Evolutionary conservation across 1,140 invertebrate genomes (phyloP), one percentile per base, ranked within the genome.

Genomic region (Rhagoletis zephyria): DNA sequence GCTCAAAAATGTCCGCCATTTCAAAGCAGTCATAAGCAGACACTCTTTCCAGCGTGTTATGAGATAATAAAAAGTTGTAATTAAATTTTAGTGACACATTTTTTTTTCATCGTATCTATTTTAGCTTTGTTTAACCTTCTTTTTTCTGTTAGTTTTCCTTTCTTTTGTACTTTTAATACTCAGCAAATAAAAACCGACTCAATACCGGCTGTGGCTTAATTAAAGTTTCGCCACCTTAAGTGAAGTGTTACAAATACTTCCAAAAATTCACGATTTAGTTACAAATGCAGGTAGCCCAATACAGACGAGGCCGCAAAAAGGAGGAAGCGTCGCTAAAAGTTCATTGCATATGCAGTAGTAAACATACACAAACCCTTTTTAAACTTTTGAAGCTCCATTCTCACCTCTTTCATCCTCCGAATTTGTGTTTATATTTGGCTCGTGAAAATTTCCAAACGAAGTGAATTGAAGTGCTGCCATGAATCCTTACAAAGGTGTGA

Each of bases 401-500:
- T 30, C 30, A 63, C 16, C 16, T 0, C n/a, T 63, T 63, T 14
- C 61, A 7, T 4, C 4, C n/a, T 14, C n/a, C n/a, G 12, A 14
- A 14, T n/a, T 16, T 63, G 2, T n/a, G 61, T 63, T 63, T 63
- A 63, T 63, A 63, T 63, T 63, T 63, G 4, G n/a, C 12, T 4
- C 61, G 61, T 63, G 51, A 14, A 9, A 12, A 14, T 63, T 63
- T 63, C 12, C 12, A 14, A 63, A 14, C 40, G 30, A 67, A 67
- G 64, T 4, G 64, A 16, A 63, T 4, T 14, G 51, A 56, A n/a
- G 67, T 74, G 67, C 42, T 48, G 42, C 48, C 48, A 10, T 19
- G 74, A 81, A 81, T 10, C 74, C 74, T 56, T 81, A 81, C 48
- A 30, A 81, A 81, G 74, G 74, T 81, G 74, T 81, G 74, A 81